A percentile compares a stretch with the other conserved stretches of the same genome.
phyloP scores from a whole-genome alignment of 2,113 vertebrate genomes.

The Stegostoma tigrinum region DNA sequence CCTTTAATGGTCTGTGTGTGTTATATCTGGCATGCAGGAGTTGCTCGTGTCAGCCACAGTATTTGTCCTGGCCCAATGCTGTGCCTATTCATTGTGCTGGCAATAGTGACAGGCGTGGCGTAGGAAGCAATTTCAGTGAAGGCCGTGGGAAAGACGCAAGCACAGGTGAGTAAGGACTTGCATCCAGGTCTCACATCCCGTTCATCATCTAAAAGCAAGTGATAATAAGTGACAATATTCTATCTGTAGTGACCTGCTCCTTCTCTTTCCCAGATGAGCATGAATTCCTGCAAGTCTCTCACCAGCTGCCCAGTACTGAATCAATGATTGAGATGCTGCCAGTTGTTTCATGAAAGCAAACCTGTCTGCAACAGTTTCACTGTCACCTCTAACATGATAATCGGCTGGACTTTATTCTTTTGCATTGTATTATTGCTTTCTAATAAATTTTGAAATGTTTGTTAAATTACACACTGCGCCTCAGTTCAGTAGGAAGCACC shows the following conservation, averaged over 20 bases:
- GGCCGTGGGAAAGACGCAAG: background rate
- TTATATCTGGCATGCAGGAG: background rate
- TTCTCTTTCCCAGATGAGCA: background rate
- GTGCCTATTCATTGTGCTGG: background rate
- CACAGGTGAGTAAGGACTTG: no score
- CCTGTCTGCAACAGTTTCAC: background rate
- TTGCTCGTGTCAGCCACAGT: background rate
- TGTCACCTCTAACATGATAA: background rate
- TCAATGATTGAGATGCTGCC: background rate
- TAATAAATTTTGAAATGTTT: background rate
- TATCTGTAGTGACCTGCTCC: background rate
- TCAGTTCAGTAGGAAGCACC: background rate
- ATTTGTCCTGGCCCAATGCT: background rate
- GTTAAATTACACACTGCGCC: background rate
- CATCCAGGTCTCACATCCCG: background rate
- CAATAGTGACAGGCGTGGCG: background rate
- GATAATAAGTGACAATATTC: background rate
- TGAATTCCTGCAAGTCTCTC: background rate
- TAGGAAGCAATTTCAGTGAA: background rate
- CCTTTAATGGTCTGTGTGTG: background rate
- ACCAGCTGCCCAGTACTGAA: background rate
- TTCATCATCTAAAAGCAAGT: background rate
- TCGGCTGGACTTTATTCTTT: background rate
- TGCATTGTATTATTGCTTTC: background rate
- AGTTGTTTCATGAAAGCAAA: background rate